Percentiles rank a stretch among this genome's conserved stretches.
Conservation (phyloP, 1,140 invertebrate genomes). For the Tribolium castaneum region DNA sequence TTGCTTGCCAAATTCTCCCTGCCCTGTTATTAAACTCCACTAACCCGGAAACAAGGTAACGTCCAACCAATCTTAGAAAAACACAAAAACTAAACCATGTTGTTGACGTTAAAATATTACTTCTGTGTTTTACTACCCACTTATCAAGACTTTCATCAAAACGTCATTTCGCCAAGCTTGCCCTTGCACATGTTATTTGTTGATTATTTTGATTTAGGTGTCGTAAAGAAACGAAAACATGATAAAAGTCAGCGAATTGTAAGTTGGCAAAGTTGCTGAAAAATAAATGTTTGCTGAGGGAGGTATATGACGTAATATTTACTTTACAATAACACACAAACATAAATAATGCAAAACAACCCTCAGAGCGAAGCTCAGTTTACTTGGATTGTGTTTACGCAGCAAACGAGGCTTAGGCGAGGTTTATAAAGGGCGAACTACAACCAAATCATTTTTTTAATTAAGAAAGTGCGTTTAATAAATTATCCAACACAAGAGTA, state of each 20-base stretch:
- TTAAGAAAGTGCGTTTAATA: too few relatives aligned
- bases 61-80: background rate
- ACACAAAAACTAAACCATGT: background rate
- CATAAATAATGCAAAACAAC: background rate
- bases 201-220: background rate
- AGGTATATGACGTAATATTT: background rate
- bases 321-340: background rate
- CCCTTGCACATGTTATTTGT: background rate
- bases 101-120: background rate
- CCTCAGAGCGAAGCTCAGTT: background rate
- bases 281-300: background rate
- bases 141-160: background rate
- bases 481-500: too few relatives aligned
- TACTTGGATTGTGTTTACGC: background rate
- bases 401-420: background rate
- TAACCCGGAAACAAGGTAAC: too few relatives aligned
- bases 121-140: background rate
- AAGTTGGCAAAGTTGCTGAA: background rate
- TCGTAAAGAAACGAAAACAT: background rate
- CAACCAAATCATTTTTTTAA: too few relatives aligned
- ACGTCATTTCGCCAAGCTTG: background rate
- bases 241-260: background rate
- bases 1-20: background rate
- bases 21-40: background rate
- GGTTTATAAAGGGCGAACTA: background rate